Base-by-base conservation (phyloP, 2,888 invertebrate genomes). In the Parascotia fuliginaria region DNA sequence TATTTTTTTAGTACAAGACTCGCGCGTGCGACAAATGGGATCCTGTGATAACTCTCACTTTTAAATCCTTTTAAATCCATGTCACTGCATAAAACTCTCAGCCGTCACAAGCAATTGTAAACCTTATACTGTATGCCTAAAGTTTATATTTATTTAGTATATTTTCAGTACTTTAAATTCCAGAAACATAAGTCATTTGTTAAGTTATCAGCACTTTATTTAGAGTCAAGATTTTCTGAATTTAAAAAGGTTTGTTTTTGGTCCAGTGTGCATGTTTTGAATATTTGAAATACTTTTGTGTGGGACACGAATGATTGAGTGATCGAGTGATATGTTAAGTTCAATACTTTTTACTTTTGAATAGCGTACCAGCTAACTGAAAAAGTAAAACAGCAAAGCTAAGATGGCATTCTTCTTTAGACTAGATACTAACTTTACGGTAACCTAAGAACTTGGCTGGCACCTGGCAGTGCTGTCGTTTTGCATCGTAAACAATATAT, bases 41-140 rank as follows among this genome's bases (percentile, higher is more conserved):
- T 83, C 79, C 85, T 60, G 91, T 90, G 92, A 92, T 92, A 92
- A 91, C 89, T 91, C 91, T 92, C 91, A 92, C 91, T 91, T 88
- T 87, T 84, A 81, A 83, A 83, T 85, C 86, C 85, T 87, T 85
- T 87, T 87, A 85, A 82, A 77, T 79, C 77, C 80, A 79, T 84
- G 83, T 89, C 89, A 85, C 81, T 80, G 81, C 65, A 66, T 78
- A 75, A 73, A 70, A 73, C 65, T 65, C 45, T 51, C 36, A 24
- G 22, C 4, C 2, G 28, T 11, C 40, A 11, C 63, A 71, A 49
- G 38, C 48, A 12, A 82, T 59, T 73, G 56, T 61, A 7, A 66
- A 56, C 77, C 61, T 54, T 85, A 72, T 54, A 12, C 0, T 3
- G 0, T 0, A 0, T 4, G 0, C 0, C 1, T 78, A 79, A 55